Conservation (phyloP, 2,113 vertebrate genomes). For the Coturnix japonica region DNA sequence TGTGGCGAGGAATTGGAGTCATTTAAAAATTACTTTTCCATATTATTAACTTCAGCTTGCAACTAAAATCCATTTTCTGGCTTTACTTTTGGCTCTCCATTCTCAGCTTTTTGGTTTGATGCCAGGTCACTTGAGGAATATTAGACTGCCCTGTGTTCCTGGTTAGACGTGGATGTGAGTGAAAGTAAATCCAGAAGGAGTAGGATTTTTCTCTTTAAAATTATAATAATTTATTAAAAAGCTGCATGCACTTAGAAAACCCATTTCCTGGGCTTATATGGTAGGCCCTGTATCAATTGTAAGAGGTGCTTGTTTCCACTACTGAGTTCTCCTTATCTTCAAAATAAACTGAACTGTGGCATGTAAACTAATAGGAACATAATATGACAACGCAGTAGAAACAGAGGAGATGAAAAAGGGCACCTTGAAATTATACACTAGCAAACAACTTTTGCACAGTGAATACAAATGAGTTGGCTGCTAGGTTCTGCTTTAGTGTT, state of each 20-base stretch:
- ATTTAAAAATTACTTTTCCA: constrained; percentile 31
- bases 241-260: not conserved
- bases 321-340: not conserved
- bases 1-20: not conserved
- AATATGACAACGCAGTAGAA: not conserved
- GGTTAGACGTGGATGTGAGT: constrained; percentile 41
- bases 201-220: not conserved
- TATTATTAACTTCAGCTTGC: constrained; percentile 43
- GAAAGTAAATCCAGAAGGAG: constrained; percentile 29
- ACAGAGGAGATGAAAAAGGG: not conserved
- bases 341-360: not conserved
- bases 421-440: not conserved
- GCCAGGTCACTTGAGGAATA: constrained; percentile 58
- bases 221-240: not conserved
- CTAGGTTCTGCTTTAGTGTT: not conserved
- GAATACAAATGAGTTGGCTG: not conserved
- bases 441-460: not conserved
- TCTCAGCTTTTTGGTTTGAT: constrained; percentile 39
- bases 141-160: constrained; percentile 39
- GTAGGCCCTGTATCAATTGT: not conserved
- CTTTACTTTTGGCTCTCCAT: constrained; percentile 47
- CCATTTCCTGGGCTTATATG: not conserved
- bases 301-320: not conserved
- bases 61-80: constrained; percentile 58
- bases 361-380: not conserved